phyloP scores from a whole-genome alignment of 2,113 vertebrate species.

The Nymphicus hollandicus region DNA sequence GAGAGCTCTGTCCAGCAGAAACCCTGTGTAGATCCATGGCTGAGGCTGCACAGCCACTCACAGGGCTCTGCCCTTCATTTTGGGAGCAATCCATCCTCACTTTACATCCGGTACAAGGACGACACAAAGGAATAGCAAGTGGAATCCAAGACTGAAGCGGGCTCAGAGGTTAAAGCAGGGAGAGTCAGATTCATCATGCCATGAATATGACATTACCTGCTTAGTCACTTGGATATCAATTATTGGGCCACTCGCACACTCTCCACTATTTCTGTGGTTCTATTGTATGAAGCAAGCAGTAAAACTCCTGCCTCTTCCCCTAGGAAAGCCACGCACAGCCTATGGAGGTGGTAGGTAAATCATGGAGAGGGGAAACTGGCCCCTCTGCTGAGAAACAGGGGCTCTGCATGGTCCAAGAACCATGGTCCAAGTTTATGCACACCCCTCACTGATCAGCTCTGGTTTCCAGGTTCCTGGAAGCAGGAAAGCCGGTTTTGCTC shows the following conservation, averaged over 20 bases:
- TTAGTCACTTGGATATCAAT: neutral
- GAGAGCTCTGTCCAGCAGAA: neutral
- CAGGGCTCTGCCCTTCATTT: neutral
- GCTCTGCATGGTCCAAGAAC: neutral
- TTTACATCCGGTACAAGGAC: neutral
- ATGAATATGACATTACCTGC: neutral
- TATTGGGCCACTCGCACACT: neutral
- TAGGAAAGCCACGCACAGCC: neutral
- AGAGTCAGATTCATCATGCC: neutral
- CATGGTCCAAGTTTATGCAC: neutral
- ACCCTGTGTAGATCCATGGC: neutral
- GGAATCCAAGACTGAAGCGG: neutral
- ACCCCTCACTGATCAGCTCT: neutral
- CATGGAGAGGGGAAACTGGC: neutral
- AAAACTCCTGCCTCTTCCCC: neutral
- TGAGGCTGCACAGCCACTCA: neutral
- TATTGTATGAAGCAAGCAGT: neutral
- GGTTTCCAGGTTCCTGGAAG: neutral
- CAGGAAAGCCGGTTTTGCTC: neutral
- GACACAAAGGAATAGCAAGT: neutral
- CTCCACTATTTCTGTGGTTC: neutral
- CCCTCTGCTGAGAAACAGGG: neutral
- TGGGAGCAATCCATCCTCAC: neutral
- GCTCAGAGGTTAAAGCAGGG: neutral
- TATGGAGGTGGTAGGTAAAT: neutral